These are phyloP conservation scores for Gorsachius magnificus DNA, from an alignment of 2,797 vertebrate species.

Conservation along the genomic window DNA sequence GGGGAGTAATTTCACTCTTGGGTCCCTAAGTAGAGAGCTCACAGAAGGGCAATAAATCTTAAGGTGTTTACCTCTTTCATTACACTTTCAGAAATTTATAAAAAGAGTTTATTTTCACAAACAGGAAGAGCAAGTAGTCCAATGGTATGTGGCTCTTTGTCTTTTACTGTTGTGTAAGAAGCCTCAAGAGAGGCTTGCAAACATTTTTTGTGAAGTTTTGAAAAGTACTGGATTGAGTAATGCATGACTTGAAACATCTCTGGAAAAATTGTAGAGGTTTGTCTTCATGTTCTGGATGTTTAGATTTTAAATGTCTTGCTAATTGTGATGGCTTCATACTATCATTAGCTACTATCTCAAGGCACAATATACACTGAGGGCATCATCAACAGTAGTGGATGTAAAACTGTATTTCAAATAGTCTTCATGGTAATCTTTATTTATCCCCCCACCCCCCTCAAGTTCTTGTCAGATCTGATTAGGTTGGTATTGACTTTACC, in stretches of 20 bases:
- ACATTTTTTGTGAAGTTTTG: background rate
- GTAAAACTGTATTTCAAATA: background rate
- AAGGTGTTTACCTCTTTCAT: background rate
- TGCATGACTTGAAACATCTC: background rate
- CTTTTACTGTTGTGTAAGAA: background rate
- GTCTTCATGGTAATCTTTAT: background rate
- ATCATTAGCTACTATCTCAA: background rate
- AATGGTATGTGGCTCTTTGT: background rate
- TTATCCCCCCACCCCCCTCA: background rate
- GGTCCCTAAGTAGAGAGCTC: background rate
- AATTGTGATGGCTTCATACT: background rate
- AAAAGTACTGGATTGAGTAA: background rate
- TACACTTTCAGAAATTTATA: background rate
- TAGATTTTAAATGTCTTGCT: background rate
- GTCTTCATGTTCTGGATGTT: background rate
- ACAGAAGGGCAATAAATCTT: background rate
- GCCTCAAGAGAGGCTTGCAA: background rate
- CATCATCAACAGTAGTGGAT: background rate
- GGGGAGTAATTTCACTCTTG: background rate
- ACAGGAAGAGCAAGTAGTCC: background rate
- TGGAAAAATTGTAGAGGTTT: background rate
- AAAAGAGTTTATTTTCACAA: background rate
- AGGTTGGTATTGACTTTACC: background rate
- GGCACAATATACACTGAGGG: background rate
- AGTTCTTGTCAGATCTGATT: background rate